A percentile compares a stretch with the other conserved stretches of the same genome.
phyloP scores from a whole-genome alignment of 2,888 invertebrate species.

The Sphecodes monilicornis region DNA sequence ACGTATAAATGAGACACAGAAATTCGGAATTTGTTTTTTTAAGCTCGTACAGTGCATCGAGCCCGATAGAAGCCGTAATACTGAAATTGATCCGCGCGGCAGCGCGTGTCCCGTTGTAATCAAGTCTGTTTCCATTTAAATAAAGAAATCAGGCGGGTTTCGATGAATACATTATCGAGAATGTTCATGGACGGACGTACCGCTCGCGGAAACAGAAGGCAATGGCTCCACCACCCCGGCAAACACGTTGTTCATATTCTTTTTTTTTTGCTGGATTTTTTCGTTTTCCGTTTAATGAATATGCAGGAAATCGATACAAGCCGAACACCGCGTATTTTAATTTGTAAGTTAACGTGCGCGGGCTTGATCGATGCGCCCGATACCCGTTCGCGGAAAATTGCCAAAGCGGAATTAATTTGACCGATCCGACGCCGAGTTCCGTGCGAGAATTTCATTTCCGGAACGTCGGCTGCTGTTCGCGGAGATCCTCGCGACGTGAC shows the following conservation, averaged over 20 bases:
- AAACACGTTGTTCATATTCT: background rate
- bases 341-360: background rate
- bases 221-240: background rate
- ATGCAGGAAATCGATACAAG: background rate
- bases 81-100: background rate
- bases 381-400: background rate
- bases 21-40: background rate
- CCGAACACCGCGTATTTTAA: background rate
- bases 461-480: background rate
- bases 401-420: background rate
- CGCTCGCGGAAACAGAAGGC: background rate
- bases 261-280: background rate
- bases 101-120: background rate
- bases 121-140: constrained; percentile 1
- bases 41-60: background rate
- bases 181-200: background rate
- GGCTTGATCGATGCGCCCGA: background rate
- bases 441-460: background rate
- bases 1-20: background rate
- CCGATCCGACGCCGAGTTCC: background rate
- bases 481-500: background rate
- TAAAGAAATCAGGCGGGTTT: background rate
- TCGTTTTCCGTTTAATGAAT: background rate
- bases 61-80: background rate
- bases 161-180: constrained; percentile 6